Base-by-base conservation (phyloP, 1,140 invertebrate species). In the Amyelois transitella region DNA sequence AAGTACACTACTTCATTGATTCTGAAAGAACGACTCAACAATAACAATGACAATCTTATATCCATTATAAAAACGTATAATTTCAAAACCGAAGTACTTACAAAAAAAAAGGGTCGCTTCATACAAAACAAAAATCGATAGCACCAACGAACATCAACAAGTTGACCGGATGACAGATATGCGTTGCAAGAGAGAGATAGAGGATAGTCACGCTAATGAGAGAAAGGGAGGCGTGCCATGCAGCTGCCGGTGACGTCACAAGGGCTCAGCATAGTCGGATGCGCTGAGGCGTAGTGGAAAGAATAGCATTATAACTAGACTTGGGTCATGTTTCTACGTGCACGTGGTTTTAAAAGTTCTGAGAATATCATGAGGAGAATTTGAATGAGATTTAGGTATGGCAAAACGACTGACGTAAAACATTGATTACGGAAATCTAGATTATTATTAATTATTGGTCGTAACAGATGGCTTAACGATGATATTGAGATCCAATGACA, bases 211-310 rank as follows among this genome's bases (percentile, higher is more conserved):
- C 6, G 44, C 14, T 47, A 18, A 43, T 49, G 74, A 49, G 47
- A 67, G 68, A 72, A 28, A 47, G 68, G 55, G 72, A 73, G 0
- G 55, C 43, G 22, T 18, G 53, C 24, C 76, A 57, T 76, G 81
- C 81, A 85, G 81, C 81, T 82, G 81, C 65, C 79, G 75, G 52
- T 56, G 56, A 74, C 75, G 77, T 80, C 77, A 80, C 72, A 64
- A 74, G 67, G 72, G 75, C 64, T 67, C 73, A 66, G 75, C 69
- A 72, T 76, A 72, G 72, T 70, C 72, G 74, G 63, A 64, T 47
- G 62, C 69, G 68, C 53, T 69, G 64, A 60, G 69, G 64, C 73
- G 58, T 74, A 55, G 60, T 69, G 58, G 58, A 43, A 17, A 38
- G 49, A 32, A 38, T 38, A 48, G 8, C 12, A 12, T 48, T 45